Evolutionary conservation across 2,113 vertebrate genomes (phyloP).

Genomic region (Charadrius vociferus): DNA sequence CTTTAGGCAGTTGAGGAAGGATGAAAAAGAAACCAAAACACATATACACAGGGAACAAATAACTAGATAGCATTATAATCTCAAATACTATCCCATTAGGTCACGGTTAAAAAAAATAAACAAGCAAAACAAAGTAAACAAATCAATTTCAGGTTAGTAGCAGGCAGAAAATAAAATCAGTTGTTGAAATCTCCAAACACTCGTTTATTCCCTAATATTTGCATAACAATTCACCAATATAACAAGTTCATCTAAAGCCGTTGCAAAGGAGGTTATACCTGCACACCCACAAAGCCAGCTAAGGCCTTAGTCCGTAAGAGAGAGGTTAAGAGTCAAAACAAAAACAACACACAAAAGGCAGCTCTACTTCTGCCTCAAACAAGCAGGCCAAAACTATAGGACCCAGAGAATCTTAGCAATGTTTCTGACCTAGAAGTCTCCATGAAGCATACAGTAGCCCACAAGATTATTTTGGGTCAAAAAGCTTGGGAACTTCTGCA

Average conservation of each 20-base stretch:
- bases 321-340: not conserved
- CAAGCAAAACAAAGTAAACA: not conserved
- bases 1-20: not conserved
- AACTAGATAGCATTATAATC: not conserved
- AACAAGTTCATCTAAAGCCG: not conserved
- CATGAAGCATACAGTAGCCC: not conserved
- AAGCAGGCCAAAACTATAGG: not conserved
- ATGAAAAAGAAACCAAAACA: not conserved
- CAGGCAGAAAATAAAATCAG: not conserved
- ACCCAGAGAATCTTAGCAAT: not conserved
- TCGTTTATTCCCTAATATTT: not conserved
- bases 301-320: not conserved
- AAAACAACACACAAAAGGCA: not conserved
- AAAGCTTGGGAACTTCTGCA: not conserved
- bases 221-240: not conserved
- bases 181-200: not conserved
- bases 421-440: not conserved
- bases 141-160: not conserved
- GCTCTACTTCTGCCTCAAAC: not conserved
- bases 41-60: not conserved
- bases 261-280: not conserved
- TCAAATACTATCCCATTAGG: not conserved
- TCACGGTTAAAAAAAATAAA: not conserved
- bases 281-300: not conserved
- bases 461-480: not conserved